Evolutionary conservation across 2,797 vertebrate genomes (phyloP).

Genomic region (Malacoctenus gilli): DNA sequence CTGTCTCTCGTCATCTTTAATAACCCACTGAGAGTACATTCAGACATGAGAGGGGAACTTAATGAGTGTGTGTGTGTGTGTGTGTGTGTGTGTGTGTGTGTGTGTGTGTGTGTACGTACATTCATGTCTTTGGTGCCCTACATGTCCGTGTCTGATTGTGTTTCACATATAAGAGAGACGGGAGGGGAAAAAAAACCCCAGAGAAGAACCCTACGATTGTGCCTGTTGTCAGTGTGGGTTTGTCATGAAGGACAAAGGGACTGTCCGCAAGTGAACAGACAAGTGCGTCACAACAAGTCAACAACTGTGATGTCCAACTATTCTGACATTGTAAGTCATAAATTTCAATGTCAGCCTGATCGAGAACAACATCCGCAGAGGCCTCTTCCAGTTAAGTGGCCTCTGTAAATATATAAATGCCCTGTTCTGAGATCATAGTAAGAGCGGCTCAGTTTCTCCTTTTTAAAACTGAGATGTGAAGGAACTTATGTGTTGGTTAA

Average conservation of each 20-base stretch:
- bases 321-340: conserved; percentile 32
- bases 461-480: too few relatives aligned
- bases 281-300: conserved; percentile 40
- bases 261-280: conserved; percentile 41
- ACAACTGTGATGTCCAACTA: conserved; percentile 24
- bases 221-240: conserved; percentile 44
- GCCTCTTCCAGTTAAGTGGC: conserved; percentile 6
- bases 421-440: background rate
- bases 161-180: conserved; percentile 18
- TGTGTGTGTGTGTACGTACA: conserved; percentile 3
- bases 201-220: background rate
- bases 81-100: conserved; percentile 9
- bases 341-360: conserved; percentile 41
- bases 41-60: conserved; percentile 30
- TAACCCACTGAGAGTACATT: conserved; percentile 26
- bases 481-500: too few relatives aligned
- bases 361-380: conserved; percentile 1
- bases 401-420: background rate
- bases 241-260: conserved; percentile 25
- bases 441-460: background rate
- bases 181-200: too few relatives aligned
- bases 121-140: conserved; percentile 13
- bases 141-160: conserved; percentile 20
- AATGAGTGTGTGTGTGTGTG: conserved; percentile 22
- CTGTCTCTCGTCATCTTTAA: conserved; percentile 43